Evolutionary conservation across 2,113 vertebrate genomes (phyloP), one percentile per base, ranked within the genome.

Genomic region (Malurus melanocephalus): DNA sequence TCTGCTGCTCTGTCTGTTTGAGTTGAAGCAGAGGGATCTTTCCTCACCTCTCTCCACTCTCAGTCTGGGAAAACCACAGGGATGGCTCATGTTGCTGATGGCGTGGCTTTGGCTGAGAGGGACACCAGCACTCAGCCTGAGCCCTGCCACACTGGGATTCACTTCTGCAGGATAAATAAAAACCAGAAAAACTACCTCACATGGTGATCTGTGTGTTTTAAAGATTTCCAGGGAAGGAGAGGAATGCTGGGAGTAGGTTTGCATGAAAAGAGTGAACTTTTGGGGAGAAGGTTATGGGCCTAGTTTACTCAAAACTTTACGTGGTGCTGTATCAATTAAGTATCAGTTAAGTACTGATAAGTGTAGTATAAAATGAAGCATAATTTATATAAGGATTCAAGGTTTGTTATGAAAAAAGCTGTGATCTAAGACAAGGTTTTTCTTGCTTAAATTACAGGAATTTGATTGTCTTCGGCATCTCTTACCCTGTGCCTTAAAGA

Each of bases 71-170:
- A 79, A 79, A 35, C 30, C 20, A 35, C 57, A 48, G 10, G 32
- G 18, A 13, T 45, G 11, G 2, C 43, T 23, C 0, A 0, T 0
- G 0, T 23, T 62, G 33, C 27, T 89, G 40, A 71, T 32, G 66
- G 13, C 0, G 0, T 55, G 38, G 20, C 45, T 85, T 59, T 38
- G 26, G 24, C 23, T 68, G 38, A 59, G 27, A 32, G 23, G 6
- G 18, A 59, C 19, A 65, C 23, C 14, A 22, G 19, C 0, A 1
- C 30, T 18, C 53, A 57, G 13, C 10, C 23, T 12, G 17, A 24
- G 20, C 18, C 15, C 38, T 53, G 35, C 21, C 33, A 48, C 1
- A 1, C 3, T 32, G 33, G 5, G 19, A 21, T 52, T 87, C n/a
- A n/a, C 11, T 75, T 46, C 71, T 59, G 51, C 9, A 15, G 33